Evolutionary conservation across 2,888 invertebrate species (phyloP).

Genomic region (Biston betularia): DNA sequence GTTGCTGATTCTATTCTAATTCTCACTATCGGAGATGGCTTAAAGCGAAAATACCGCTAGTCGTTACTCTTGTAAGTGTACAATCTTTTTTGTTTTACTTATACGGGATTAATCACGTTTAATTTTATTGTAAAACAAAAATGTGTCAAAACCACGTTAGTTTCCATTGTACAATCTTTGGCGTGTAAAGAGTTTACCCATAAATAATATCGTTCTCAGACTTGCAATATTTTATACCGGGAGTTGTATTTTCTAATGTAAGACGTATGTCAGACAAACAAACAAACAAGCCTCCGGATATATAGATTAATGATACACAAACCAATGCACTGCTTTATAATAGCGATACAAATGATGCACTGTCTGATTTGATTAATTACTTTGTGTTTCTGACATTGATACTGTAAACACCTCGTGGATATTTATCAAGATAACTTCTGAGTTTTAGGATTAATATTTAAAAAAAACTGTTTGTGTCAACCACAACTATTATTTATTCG

Average conservation of each 20-base stretch:
- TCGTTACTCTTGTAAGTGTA: too few relatives aligned
- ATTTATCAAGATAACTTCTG: slow-evolving; percentile 10
- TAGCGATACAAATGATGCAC: slow-evolving; percentile 78
- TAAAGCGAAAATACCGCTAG: too few relatives aligned
- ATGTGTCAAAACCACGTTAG: too few relatives aligned
- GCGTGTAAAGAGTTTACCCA: too few relatives aligned
- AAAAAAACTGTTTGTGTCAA: not conserved
- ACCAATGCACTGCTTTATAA: slow-evolving; percentile 69
- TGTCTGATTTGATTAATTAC: slow-evolving; percentile 66
- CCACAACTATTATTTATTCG: too few relatives aligned
- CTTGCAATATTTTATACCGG: slow-evolving; percentile 8
- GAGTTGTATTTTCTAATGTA: slow-evolving; percentile 20
- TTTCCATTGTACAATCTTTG: too few relatives aligned
- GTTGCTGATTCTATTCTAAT: too few relatives aligned
- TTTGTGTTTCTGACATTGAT: slow-evolving; percentile 54
- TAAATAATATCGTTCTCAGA: not conserved
- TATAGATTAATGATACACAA: slow-evolving; percentile 78
- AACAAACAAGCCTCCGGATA: slow-evolving; percentile 70
- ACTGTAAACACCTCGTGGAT: slow-evolving; percentile 42
- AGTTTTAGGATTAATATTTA: not conserved
- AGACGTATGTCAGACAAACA: slow-evolving; percentile 61
- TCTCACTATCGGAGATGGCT: too few relatives aligned
- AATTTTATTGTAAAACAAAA: too few relatives aligned
- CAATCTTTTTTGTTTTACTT: too few relatives aligned
- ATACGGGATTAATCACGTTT: too few relatives aligned